Evolutionary conservation across 1,140 invertebrate genomes (phyloP).

Genomic region (Panulirus ornatus): DNA sequence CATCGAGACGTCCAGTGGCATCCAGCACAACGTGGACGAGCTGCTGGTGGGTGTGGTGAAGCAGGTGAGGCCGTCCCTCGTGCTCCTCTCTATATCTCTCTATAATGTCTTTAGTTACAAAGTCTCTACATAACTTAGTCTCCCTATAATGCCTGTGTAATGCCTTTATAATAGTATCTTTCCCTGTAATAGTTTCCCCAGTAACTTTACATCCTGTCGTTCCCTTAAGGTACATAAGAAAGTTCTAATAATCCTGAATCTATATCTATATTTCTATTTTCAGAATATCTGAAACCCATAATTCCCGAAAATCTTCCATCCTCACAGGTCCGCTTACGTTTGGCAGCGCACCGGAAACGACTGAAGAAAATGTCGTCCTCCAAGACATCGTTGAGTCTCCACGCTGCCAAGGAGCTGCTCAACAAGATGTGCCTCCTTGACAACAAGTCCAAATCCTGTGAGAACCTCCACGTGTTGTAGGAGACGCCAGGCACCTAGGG

Average conservation of each 20-base stretch:
- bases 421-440: conserved; percentile 91
- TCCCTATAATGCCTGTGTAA: no score
- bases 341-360: conserved; percentile 81
- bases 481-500: neutral
- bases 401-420: conserved; percentile 86
- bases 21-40: conserved; percentile 96
- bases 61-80: conserved; percentile 82
- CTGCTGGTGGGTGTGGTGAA: conserved; percentile 93
- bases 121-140: no score
- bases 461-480: conserved; percentile 92
- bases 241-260: no score
- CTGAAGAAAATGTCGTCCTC: conserved; percentile 85
- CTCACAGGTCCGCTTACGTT: conserved; percentile 83
- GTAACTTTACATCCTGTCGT: no score
- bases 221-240: no score
- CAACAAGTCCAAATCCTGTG: conserved; percentile 93
- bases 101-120: no score
- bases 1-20: conserved; percentile 94
- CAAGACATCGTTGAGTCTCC: conserved; percentile 87
- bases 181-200: no score
- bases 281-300: no score
- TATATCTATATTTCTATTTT: no score
- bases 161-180: no score
- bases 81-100: neutral
- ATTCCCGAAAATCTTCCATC: no score